phyloP scores from a whole-genome alignment of 2,888 invertebrate genomes.

The Embidobia sp. region DNA sequence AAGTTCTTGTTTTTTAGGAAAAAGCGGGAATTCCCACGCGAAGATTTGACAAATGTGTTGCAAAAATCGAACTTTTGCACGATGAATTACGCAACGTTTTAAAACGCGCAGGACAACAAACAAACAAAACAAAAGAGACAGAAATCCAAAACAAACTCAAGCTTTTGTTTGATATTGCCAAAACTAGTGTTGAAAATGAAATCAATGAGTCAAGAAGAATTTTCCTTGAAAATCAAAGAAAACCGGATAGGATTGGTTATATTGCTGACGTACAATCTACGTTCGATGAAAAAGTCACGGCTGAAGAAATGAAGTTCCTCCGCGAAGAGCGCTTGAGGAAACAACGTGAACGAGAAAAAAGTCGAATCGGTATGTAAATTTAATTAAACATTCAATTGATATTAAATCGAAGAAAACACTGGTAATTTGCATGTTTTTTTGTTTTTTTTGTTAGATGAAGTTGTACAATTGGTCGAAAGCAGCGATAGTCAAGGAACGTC shows the following conservation, averaged over 20 bases:
- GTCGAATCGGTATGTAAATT: constrained; percentile 1
- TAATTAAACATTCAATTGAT: background rate
- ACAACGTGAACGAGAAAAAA: constrained; percentile 20
- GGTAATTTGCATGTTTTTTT: too few relatives aligned
- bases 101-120: constrained; percentile 20
- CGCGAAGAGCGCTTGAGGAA: constrained; percentile 14
- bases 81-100: constrained; percentile 14
- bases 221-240: constrained; percentile 46
- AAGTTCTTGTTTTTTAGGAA: constrained; percentile 63
- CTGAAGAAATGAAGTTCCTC: constrained; percentile 6
- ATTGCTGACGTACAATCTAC: constrained; percentile 16
- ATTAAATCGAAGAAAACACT: too few relatives aligned
- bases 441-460: constrained; percentile 12
- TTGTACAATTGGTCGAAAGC: constrained; percentile 23
- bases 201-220: constrained; percentile 37
- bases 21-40: constrained; percentile 58
- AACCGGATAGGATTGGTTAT: constrained; percentile 26
- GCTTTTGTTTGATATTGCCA: constrained; percentile 30
- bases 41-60: constrained; percentile 19
- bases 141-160: constrained; percentile 20
- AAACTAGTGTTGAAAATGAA: constrained; percentile 4
- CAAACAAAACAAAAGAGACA: constrained; percentile 21
- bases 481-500: constrained; percentile 28
- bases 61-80: constrained; percentile 26
- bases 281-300: background rate